Percentiles rank a stretch among this genome's conserved stretches.
These are phyloP conservation scores for Stenchaetothrips biformis DNA, from an alignment of 2,888 invertebrate species.

Conservation along the genomic window DNA sequence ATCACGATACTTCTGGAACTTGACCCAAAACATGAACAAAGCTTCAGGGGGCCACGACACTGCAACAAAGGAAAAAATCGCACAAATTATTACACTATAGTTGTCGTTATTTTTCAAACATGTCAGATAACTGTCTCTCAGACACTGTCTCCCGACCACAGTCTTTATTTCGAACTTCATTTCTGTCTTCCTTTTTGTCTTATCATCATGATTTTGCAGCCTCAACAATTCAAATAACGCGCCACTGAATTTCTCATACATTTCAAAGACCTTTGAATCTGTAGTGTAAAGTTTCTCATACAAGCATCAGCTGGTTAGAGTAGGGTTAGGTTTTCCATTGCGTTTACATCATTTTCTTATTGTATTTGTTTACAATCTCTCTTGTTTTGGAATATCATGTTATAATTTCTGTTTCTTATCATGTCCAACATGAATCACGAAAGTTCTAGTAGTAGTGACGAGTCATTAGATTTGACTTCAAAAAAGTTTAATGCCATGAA, in stretches of 20 bases:
- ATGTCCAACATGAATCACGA: conserved; percentile 32
- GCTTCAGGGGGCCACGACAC: conserved; percentile 43
- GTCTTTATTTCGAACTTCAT: too few relatives aligned
- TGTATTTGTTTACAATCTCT: too few relatives aligned
- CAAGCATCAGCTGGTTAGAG: not conserved
- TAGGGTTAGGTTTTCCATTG: not conserved
- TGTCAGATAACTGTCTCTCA: too few relatives aligned
- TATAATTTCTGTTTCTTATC: not conserved
- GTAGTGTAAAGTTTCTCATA: too few relatives aligned
- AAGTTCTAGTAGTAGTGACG: conserved; percentile 41
- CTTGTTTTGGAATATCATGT: not conserved
- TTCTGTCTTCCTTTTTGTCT: too few relatives aligned
- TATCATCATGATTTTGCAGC: too few relatives aligned
- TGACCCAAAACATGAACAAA: conserved; percentile 54
- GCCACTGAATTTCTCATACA: too few relatives aligned
- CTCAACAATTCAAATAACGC: too few relatives aligned
- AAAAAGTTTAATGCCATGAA: conserved; percentile 62
- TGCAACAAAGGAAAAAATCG: conserved; percentile 43
- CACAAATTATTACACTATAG: too few relatives aligned
- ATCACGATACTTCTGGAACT: conserved; percentile 62
- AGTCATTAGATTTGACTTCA: conserved; percentile 49
- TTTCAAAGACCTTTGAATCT: too few relatives aligned
- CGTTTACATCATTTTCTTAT: not conserved
- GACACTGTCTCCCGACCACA: too few relatives aligned
- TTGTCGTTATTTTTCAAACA: too few relatives aligned